phyloP scores from a whole-genome alignment of 1,140 invertebrate genomes.

The Trichoplusia ni region DNA sequence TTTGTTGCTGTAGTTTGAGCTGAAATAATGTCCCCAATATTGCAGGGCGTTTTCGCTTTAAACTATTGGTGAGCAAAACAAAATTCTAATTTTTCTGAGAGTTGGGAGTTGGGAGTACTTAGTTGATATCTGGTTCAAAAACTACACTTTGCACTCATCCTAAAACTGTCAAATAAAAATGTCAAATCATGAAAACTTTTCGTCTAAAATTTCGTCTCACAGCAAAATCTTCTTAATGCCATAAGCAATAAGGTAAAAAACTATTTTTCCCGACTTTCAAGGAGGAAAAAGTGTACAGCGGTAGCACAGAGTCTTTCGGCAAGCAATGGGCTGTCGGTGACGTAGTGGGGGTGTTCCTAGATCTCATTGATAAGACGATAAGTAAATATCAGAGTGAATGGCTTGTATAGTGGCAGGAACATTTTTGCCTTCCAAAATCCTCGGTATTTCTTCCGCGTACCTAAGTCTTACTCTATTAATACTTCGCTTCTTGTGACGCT shows the following conservation, averaged over 20 bases:
- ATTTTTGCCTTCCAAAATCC: conserved; percentile 39
- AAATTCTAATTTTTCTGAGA: no score
- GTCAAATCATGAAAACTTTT: neutral
- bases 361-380: conserved; percentile 97
- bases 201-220: neutral
- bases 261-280: conserved; percentile 69
- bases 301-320: conserved; percentile 94
- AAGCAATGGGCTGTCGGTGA: conserved; percentile 97
- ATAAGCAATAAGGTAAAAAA: conserved; percentile 18
- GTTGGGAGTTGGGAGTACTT: no score
- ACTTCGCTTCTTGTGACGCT: neutral
- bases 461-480: neutral
- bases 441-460: neutral
- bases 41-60: no score
- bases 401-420: conserved; percentile 56
- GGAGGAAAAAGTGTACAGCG: conserved; percentile 97
- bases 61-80: no score
- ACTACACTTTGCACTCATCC: neutral
- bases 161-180: neutral
- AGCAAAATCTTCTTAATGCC: neutral
- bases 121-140: neutral
- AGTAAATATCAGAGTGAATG: conserved; percentile 84
- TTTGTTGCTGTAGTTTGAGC: no score
- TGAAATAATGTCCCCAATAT: no score
- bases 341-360: conserved; percentile 97